Evolutionary conservation across 2,888 invertebrate species (phyloP), one percentile per base, ranked within the genome.

Genomic region (Ptilodon capucinus): DNA sequence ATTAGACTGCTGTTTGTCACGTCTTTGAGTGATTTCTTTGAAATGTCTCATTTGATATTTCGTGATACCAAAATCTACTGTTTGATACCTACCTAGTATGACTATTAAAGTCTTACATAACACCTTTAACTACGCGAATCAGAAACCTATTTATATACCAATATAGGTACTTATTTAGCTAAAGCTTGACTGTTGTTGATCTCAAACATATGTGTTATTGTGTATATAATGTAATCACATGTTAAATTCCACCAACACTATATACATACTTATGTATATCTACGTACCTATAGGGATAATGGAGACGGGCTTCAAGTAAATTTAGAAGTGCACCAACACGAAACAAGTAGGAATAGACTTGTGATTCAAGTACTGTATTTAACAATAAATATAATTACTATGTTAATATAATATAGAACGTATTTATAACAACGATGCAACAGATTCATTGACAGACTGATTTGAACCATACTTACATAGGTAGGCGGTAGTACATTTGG

Each of bases 141-240:
- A 58, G 67, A 64, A 70, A 72, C 63, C 51, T 64, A 60, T 60
- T 65, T 71, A 70, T 60, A 60, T 60, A 60, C 54, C 55, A n/a
- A n/a, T n/a, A n/a, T n/a, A n/a, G n/a, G n/a, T 71, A 73, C 66
- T 60, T 81, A 76, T 66, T 76, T 84, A 88, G 81, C 78, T 84
- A 81, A 82, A 71, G 88, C 89, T 90, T 90, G 76, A 86, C 84
- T 87, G 88, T 89, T 88, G 85, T 86, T 90, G 86, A 88, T 89
- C 90, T 88, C 87, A 85, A 81, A 76, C 68, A 59, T 85, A 81
- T 81, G 76, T 86, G 82, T 86, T 85, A 86, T 74, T 81, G 79
- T 90, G 87, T 90, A 90, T 84, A 88, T 87, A 87, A 84, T 87
- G 76, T 89, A 86, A 87, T 84, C 89, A 89, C 86, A 84, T 89